phyloP scores from a whole-genome alignment of 2,113 vertebrate genomes.

The Pterophyllum scalare region DNA sequence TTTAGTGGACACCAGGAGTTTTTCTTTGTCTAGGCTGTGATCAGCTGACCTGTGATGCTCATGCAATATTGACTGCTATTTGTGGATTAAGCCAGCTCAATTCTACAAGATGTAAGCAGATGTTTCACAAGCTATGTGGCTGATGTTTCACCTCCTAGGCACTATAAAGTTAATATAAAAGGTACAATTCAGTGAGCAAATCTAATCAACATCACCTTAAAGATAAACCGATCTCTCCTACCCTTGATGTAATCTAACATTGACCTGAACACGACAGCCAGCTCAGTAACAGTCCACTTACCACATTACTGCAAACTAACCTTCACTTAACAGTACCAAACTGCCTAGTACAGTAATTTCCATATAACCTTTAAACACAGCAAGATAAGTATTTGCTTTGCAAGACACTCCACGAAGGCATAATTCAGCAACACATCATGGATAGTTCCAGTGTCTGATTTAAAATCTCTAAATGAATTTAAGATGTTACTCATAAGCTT shows the following conservation, averaged over 20 bases:
- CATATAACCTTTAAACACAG: background rate
- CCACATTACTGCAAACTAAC: background rate
- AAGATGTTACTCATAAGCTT: background rate
- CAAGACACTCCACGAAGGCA: background rate
- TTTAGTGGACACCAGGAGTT: background rate
- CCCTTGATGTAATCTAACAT: background rate
- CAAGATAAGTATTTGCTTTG: background rate
- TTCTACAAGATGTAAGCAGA: background rate
- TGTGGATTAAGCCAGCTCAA: background rate
- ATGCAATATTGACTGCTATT: background rate
- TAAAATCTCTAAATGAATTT: background rate
- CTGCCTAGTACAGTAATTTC: background rate
- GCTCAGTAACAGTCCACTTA: background rate
- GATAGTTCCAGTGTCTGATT: background rate
- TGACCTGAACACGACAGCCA: background rate
- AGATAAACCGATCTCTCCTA: background rate
- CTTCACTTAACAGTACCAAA: background rate
- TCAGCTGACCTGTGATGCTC: background rate
- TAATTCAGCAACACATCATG: background rate
- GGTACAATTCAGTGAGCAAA: background rate
- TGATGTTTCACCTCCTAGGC: background rate
- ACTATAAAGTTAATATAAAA: background rate
- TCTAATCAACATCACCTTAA: background rate
- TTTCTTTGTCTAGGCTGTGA: background rate
- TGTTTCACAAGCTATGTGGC: too few relatives aligned